Base-by-base conservation (phyloP, 2,797 vertebrate genomes). In the Sebastes hubbsi region DNA sequence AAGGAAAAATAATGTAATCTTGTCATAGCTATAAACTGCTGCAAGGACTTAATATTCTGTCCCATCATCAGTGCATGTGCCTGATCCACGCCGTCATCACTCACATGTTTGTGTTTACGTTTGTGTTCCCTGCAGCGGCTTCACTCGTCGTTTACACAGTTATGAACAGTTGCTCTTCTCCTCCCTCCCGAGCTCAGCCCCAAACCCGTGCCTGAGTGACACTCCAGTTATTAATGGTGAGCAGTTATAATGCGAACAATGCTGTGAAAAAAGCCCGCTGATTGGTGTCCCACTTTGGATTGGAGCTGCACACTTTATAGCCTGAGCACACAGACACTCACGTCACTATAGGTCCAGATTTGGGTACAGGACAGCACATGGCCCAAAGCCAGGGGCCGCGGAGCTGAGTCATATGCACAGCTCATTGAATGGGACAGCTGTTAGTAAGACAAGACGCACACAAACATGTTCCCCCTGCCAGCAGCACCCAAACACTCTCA, bases 341-440 rank as follows among this genome's bases (percentile, higher is more conserved):
- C 60, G 62, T 78, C 74, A 71, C 75, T 58, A 58, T 72, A 83
- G 74, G 49, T 80, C 66, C 64, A 79, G 70, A 85, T 91, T 80
- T 76, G 75, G 82, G 63, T 67, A 64, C 24, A 69, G 87, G 4
- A 65, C 38, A 72, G 56, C 65, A 34, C 38, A 20, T 79, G 88
- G 78, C 62, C 61, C 16, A 14, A 63, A 70, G 83, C 82, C 88
- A 88, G 72, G 59, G 75, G 67, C 72, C 72, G 87, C 52, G 8
- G 24, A 72, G 85, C 89, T 91, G 90, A 90, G 87, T 94, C 91
- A 92, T 86, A 72, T 72, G 27, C 58, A 78, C 73, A 82, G 72
- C 72, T 85, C 83, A 80, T 78, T 69, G 49, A 64, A 76, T 24
- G 59, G 78, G 77, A 89, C 84, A 92, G 82, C 80, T 88, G 84